Conservation (phyloP, 2,113 vertebrate species). For the Tragelaphus strepsiceros region DNA sequence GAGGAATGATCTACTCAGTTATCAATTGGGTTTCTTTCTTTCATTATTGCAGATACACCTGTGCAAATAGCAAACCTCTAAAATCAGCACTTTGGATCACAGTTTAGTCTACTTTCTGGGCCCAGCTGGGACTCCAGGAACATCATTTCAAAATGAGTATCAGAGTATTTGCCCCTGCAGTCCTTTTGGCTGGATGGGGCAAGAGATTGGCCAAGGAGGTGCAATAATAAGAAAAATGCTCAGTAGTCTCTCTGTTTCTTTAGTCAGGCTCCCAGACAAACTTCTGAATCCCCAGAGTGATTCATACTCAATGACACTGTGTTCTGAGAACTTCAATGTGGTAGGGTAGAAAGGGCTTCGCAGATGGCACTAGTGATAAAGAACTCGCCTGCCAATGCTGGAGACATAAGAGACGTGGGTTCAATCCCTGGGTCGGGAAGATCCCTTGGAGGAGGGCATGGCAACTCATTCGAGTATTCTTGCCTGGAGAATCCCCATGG, state of each 20-base stretch:
- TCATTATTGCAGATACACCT: not conserved
- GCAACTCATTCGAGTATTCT: not conserved
- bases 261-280: not conserved
- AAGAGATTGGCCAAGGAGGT: not conserved
- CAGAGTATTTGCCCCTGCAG: not conserved
- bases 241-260: not conserved
- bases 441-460: not conserved
- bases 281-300: not conserved
- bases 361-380: not conserved
- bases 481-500: not conserved
- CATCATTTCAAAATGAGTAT: slow-evolving; percentile 38
- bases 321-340: not conserved
- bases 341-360: not conserved
- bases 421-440: not conserved
- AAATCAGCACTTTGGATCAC: slow-evolving; percentile 35
- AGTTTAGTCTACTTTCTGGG: not conserved
- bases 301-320: not conserved
- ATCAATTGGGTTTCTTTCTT: slow-evolving; percentile 8
- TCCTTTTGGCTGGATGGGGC: not conserved
- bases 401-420: not conserved
- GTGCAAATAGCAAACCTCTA: not conserved
- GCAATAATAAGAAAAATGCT: not conserved
- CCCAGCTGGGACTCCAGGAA: not conserved
- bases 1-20: not conserved
- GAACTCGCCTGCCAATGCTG: not conserved